phyloP scores from a whole-genome alignment of 2,888 invertebrate genomes.

The Diarsia brunnea region DNA sequence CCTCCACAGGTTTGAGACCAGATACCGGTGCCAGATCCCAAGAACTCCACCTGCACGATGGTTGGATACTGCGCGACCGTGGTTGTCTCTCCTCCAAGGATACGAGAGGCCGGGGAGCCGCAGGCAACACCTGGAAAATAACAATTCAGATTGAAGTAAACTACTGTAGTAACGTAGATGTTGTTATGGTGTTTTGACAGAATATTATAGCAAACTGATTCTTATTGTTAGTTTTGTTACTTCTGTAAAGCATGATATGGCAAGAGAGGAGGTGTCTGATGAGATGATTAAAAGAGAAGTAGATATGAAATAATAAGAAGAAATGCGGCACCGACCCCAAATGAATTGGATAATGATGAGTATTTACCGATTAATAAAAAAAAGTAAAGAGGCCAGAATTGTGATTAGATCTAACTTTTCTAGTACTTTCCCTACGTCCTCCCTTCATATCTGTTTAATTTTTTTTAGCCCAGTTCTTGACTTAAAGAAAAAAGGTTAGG shows the following conservation, averaged over 20 bases:
- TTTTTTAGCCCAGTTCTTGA: no score
- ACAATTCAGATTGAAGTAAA: neutral
- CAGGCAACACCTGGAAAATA: conserved; percentile 39
- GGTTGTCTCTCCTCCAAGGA: conserved; percentile 67
- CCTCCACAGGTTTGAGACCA: conserved; percentile 73
- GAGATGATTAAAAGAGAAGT: no score
- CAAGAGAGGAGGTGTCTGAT: no score
- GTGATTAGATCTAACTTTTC: no score
- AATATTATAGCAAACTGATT: neutral
- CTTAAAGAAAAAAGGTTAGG: no score
- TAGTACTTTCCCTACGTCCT: neutral
- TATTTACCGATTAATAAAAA: no score
- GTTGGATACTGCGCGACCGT: conserved; percentile 71
- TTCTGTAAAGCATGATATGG: neutral
- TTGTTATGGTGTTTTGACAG: neutral
- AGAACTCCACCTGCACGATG: conserved; percentile 72
- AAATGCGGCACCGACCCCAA: no score
- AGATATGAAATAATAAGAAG: no score
- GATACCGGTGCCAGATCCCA: conserved; percentile 18
- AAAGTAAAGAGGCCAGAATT: no score
- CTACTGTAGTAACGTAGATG: neutral
- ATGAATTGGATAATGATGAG: no score
- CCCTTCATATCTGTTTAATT: neutral
- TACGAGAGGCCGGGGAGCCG: conserved; percentile 43
- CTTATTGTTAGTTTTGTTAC: neutral